phyloP scores from a whole-genome alignment of 2,888 invertebrate genomes.

The Poecilus cupreus region DNA sequence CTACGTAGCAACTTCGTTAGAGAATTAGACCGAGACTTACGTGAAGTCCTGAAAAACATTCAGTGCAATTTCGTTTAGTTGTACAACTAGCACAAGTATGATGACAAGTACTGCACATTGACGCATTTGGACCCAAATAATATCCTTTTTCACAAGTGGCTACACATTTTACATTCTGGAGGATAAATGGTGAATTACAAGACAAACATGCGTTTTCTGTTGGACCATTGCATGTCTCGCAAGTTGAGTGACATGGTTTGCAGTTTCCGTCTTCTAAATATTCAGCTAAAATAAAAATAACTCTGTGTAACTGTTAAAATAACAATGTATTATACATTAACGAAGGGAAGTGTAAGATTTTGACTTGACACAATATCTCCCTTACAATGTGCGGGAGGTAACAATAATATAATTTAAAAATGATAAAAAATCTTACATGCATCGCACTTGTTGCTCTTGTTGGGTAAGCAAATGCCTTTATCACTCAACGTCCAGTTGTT shows the following conservation, averaged over 20 bases:
- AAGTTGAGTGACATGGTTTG: constrained; percentile 84
- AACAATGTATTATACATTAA: too few species aligned
- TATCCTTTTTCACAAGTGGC: constrained; percentile 85
- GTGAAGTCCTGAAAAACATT: constrained; percentile 84
- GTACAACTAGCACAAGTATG: constrained; percentile 87
- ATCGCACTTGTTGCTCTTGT: constrained; percentile 82
- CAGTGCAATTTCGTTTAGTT: constrained; percentile 86
- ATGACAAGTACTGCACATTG: constrained; percentile 83
- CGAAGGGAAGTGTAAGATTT: too few species aligned
- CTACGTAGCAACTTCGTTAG: too few species aligned
- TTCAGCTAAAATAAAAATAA: constrained; percentile 69
- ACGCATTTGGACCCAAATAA: constrained; percentile 81
- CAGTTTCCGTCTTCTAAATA: constrained; percentile 84
- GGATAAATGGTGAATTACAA: constrained; percentile 82
- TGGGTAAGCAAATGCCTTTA: constrained; percentile 84
- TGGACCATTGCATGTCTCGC: constrained; percentile 88
- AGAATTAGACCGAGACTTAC: constrained; percentile 63
- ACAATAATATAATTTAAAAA: not conserved
- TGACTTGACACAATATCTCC: too few species aligned
- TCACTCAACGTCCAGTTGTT: constrained; percentile 85
- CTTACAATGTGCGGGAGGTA: too few species aligned
- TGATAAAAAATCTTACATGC: constrained; percentile 72
- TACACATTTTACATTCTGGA: constrained; percentile 85
- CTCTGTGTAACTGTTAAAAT: too few species aligned
- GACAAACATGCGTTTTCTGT: constrained; percentile 84